These are phyloP conservation scores for Fistularia commersonii DNA, from an alignment of 2,797 vertebrate species.

Conservation along the genomic window DNA sequence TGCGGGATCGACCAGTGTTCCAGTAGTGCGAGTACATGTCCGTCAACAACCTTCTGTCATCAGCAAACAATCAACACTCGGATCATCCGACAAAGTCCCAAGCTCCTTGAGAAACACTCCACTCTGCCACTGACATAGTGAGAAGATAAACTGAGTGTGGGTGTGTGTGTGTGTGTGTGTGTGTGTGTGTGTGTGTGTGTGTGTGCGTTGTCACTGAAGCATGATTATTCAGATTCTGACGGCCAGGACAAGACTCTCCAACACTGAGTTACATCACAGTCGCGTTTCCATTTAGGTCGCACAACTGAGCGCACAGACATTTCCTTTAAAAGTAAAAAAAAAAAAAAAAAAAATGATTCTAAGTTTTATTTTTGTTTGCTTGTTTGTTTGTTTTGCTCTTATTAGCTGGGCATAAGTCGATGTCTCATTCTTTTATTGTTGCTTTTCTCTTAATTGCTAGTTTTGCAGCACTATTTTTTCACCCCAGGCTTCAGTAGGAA, in stretches of 20 bases:
- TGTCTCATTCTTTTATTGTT: no score
- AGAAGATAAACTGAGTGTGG: not conserved
- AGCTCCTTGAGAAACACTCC: not conserved
- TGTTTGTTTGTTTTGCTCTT: no score
- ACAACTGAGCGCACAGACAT: no score
- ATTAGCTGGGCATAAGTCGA: no score
- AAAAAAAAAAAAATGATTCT: no score
- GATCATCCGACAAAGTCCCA: not conserved
- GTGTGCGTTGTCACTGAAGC: conserved; percentile 25
- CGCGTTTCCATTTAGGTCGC: not conserved
- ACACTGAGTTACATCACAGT: conserved; percentile 21
- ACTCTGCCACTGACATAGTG: not conserved
- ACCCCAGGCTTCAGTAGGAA: no score
- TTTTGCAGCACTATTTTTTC: no score
- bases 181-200: conserved; percentile 5
- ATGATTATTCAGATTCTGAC: conserved; percentile 31
- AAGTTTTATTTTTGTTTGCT: no score
- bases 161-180: conserved; percentile 1
- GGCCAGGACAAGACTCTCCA: no score
- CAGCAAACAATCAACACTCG: not conserved
- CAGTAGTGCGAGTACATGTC: conserved; percentile 60
- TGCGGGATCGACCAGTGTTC: conserved; percentile 36
- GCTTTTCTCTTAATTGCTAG: no score
- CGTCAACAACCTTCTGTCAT: not conserved
- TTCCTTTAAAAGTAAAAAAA: no score